Conservation (phyloP, 2,888 invertebrate species). For the Lycia hirtaria region DNA sequence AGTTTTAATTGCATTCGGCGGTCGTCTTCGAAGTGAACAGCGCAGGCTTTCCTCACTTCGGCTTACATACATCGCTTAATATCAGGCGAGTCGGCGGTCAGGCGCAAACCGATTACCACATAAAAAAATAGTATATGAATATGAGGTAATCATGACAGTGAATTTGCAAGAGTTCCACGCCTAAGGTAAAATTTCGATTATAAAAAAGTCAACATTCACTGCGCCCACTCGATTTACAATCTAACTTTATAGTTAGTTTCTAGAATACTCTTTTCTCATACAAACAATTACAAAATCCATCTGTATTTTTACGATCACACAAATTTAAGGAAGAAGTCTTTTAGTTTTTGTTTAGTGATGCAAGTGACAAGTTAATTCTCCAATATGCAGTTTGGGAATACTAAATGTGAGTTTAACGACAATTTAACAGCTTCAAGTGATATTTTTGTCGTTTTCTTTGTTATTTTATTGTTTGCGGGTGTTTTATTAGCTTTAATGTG, state of each 20-base stretch:
- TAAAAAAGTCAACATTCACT: conserved; percentile 57
- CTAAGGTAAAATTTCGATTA: no score
- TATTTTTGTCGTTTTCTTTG: not conserved
- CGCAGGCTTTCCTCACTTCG: no score
- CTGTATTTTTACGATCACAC: conserved; percentile 45
- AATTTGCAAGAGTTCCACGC: no score
- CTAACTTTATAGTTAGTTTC: conserved; percentile 59
- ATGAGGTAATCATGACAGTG: no score
- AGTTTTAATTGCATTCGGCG: no score
- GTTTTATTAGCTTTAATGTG: not conserved
- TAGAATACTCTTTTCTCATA: conserved; percentile 35
- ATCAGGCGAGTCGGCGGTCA: no score
- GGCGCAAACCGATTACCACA: no score
- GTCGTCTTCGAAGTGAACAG: no score
- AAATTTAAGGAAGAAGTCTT: conserved; percentile 40
- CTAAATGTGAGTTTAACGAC: conserved; percentile 14
- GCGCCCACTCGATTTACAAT: conserved; percentile 46
- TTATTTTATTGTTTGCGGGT: conserved; percentile 1
- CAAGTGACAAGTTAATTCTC: conserved; percentile 15
- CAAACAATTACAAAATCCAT: conserved; percentile 45
- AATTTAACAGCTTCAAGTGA: not conserved
- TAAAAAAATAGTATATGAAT: no score
- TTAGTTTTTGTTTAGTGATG: not conserved
- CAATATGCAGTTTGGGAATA: conserved; percentile 5
- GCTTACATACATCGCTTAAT: no score